A percentile compares a stretch with the other conserved stretches of the same genome.
Evolutionary conservation across 2,888 invertebrate genomes (phyloP).

Genomic region (Cistogaster globosa): DNA sequence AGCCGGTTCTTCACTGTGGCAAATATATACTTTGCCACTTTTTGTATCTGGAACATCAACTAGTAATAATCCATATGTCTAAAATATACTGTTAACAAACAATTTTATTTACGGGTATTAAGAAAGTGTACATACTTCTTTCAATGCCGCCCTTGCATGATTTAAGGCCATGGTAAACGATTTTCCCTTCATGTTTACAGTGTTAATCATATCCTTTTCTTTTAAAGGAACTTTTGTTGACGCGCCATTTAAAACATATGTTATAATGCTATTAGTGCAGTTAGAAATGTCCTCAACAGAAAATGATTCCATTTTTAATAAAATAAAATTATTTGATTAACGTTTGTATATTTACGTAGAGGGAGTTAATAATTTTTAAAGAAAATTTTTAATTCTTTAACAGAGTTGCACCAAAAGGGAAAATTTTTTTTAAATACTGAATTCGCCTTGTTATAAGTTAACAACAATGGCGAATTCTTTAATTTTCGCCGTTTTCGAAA

Average conservation of each 20-base stretch:
- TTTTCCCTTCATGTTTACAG: slow-evolving; percentile 69
- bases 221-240: slow-evolving; percentile 75
- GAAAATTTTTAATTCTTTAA: too few species aligned
- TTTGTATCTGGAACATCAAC: slow-evolving; percentile 73
- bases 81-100: not conserved
- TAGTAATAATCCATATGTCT: slow-evolving; percentile 75
- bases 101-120: not conserved
- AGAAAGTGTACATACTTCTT: slow-evolving; percentile 66
- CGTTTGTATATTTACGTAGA: not conserved
- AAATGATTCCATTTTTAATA: slow-evolving; percentile 65
- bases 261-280: slow-evolving; percentile 73
- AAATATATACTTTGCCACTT: slow-evolving; percentile 73
- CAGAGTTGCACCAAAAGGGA: too few species aligned
- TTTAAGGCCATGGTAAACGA: slow-evolving; percentile 67
- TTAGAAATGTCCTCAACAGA: slow-evolving; percentile 59
- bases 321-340: not conserved
- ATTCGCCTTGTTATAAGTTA: too few species aligned
- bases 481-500: too few species aligned
- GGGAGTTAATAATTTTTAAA: too few species aligned
- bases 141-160: slow-evolving; percentile 69
- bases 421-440: too few species aligned
- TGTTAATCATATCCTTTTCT: slow-evolving; percentile 72
- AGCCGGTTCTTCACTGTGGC: slow-evolving; percentile 71
- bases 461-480: too few species aligned
- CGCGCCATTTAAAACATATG: slow-evolving; percentile 75